A percentile compares a stretch with the other conserved stretches of the same genome.
Conservation (phyloP, 2,113 vertebrate species). For the Ptyas mucosa region DNA sequence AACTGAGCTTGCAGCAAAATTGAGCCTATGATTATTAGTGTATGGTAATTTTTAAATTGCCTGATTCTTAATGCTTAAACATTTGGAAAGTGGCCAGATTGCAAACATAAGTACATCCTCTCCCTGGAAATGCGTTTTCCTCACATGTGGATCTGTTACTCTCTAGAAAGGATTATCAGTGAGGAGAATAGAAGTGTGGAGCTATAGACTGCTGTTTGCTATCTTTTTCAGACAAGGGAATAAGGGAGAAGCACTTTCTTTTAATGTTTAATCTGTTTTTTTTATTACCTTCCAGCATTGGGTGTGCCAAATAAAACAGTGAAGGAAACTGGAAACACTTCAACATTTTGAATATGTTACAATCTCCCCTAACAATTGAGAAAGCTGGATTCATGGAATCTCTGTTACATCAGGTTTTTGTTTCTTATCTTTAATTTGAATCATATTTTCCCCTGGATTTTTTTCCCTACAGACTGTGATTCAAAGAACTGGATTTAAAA, state of each 20-base stretch:
- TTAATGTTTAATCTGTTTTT: constrained; percentile 18
- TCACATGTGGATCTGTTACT: neutral
- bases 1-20: neutral
- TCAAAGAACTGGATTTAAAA: neutral
- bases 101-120: neutral
- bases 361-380: constrained; percentile 59
- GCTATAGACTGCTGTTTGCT: accelerated
- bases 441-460: constrained; percentile 31
- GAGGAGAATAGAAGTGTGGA: constrained; percentile 6
- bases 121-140: neutral
- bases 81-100: neutral
- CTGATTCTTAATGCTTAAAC: neutral
- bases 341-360: constrained; percentile 55
- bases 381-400: constrained; percentile 54
- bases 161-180: neutral
- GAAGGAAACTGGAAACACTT: constrained; percentile 55
- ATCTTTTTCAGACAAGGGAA: neutral
- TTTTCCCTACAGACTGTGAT: constrained; percentile 19
- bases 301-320: constrained; percentile 52
- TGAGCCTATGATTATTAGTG: neutral
- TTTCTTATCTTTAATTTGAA: constrained; percentile 64
- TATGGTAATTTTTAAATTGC: neutral
- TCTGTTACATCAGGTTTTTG: constrained; percentile 56
- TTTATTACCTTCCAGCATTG: constrained; percentile 43
- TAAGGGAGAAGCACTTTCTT: neutral